phyloP scores from a whole-genome alignment of 2,888 invertebrate genomes.

The Tryphoninae sp. region DNA sequence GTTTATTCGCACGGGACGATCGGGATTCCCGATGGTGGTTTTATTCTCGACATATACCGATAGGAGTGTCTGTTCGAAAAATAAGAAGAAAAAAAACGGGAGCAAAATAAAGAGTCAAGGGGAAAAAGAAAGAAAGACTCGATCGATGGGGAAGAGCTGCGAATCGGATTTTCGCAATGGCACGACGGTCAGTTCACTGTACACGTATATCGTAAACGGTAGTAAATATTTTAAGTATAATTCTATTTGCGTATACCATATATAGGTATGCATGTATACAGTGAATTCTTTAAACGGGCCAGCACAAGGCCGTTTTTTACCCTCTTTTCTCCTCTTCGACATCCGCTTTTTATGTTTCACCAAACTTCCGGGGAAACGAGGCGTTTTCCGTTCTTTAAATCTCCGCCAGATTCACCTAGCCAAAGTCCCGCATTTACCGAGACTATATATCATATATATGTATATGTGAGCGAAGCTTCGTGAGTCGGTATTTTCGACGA shows the following conservation, averaged over 20 bases:
- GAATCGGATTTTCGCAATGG: slow-evolving; percentile 38
- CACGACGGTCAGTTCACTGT: slow-evolving; percentile 2
- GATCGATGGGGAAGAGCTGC: slow-evolving; percentile 23
- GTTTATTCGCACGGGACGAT: slow-evolving; percentile 53
- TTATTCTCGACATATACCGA: slow-evolving; percentile 24
- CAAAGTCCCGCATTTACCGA: not conserved
- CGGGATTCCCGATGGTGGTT: slow-evolving; percentile 36
- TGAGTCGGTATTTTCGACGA: slow-evolving; percentile 1
- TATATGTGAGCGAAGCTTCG: not conserved
- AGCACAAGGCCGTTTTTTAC: not conserved
- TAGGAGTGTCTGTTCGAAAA: slow-evolving; percentile 9
- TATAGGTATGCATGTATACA: not conserved
- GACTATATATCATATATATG: not conserved
- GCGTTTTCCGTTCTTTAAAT: slow-evolving; percentile 47
- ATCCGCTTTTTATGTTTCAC: slow-evolving; percentile 24
- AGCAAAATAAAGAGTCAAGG: slow-evolving; percentile 24
- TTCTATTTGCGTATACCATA: not conserved
- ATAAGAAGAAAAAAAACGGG: slow-evolving; percentile 17
- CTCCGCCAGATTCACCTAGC: slow-evolving; percentile 25
- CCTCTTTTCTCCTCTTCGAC: not conserved
- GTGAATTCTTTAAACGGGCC: slow-evolving; percentile 10
- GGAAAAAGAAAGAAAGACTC: slow-evolving; percentile 14
- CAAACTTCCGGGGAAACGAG: slow-evolving; percentile 37
- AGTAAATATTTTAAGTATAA: not conserved
- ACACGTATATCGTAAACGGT: not conserved